A percentile compares a stretch with the other conserved stretches of the same genome.
Conservation (phyloP, 2,888 invertebrate species). For the Thera obeliscata region DNA sequence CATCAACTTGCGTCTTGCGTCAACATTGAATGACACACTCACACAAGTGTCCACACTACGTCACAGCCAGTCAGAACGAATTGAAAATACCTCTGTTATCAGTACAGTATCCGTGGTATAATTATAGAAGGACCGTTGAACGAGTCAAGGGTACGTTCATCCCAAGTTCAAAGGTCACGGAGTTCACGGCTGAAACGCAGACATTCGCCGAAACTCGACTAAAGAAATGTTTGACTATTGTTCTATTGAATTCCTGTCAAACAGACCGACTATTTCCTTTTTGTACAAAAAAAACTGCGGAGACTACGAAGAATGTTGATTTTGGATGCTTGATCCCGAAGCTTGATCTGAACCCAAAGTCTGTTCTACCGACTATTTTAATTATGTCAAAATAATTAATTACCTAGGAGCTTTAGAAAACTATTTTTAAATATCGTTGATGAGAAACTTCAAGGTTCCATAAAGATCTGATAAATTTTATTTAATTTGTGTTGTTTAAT, state of each 20-base stretch:
- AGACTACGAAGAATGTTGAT: constrained; percentile 18
- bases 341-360: not conserved
- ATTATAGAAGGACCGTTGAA: constrained; percentile 74
- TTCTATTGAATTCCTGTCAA: constrained; percentile 20
- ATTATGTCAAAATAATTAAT: constrained; percentile 1
- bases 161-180: constrained; percentile 79
- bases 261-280: constrained; percentile 3
- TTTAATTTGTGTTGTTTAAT: no score
- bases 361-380: not conserved
- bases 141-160: constrained; percentile 81
- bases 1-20: constrained; percentile 15
- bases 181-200: constrained; percentile 63
- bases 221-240: constrained; percentile 24
- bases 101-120: constrained; percentile 55
- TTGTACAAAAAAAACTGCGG: not conserved
- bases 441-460: not conserved
- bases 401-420: not conserved
- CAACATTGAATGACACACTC: constrained; percentile 24
- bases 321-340: not conserved
- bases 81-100: constrained; percentile 67
- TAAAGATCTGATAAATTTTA: no score
- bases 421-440: not conserved
- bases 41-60: constrained; percentile 15
- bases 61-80: constrained; percentile 42
- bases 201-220: constrained; percentile 45